Conservation (phyloP, 2,113 vertebrate species). For the Neoarius graeffei region DNA sequence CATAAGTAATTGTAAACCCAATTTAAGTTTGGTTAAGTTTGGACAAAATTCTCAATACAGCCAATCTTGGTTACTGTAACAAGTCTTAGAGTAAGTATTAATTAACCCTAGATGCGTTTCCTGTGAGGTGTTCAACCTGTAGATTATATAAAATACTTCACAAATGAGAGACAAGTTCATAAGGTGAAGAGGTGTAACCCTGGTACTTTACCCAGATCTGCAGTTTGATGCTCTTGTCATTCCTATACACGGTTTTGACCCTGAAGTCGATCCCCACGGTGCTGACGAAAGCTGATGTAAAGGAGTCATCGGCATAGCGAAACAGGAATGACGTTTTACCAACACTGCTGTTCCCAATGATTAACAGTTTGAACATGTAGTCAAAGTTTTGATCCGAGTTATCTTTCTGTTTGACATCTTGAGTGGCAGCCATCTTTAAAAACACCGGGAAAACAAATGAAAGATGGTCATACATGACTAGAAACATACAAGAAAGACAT, state of each 20-base stretch:
- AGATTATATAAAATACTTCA: not conserved
- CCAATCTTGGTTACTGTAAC: not conserved
- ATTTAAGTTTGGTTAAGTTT: not conserved
- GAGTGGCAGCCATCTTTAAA: slow-evolving; percentile 85
- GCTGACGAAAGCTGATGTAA: slow-evolving; percentile 97
- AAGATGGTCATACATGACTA: not conserved
- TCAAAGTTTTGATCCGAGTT: slow-evolving; percentile 92
- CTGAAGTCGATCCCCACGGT: slow-evolving; percentile 98
- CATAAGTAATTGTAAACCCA: too few relatives aligned
- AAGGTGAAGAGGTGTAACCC: slow-evolving; percentile 18
- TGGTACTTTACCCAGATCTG: slow-evolving; percentile 90
- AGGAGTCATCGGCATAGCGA: slow-evolving; percentile 95
- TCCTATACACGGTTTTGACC: slow-evolving; percentile 97
- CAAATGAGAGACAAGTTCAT: not conserved
- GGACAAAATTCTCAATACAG: not conserved
- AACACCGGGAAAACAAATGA: slow-evolving; percentile 43
- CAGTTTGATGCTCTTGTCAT: slow-evolving; percentile 97
- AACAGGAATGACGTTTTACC: slow-evolving; percentile 95
- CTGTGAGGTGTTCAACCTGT: not conserved
- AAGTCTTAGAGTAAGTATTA: not conserved
- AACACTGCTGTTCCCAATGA: slow-evolving; percentile 93
- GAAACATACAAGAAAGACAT: not conserved
- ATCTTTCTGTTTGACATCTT: slow-evolving; percentile 88
- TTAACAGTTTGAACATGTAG: slow-evolving; percentile 93
- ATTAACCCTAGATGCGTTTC: not conserved